A percentile compares a stretch with the other conserved stretches of the same genome.
These are phyloP conservation scores for Anagyrus pseudococci DNA, from an alignment of 2,888 invertebrate species.

Conservation along the genomic window DNA sequence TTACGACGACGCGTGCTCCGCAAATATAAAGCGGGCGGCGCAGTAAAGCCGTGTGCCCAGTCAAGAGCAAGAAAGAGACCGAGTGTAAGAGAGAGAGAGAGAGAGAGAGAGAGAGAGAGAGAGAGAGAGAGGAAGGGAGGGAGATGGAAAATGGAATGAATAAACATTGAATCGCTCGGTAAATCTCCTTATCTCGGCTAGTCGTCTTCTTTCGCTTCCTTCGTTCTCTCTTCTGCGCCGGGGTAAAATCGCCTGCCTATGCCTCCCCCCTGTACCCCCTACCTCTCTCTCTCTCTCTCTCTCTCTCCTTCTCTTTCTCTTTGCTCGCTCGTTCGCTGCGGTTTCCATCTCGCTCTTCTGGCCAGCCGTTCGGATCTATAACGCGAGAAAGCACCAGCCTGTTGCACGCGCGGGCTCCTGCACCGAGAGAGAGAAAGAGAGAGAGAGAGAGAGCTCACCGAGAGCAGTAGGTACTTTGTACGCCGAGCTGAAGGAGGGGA, in stretches of 20 bases:
- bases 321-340: no score
- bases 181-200: conserved; percentile 34
- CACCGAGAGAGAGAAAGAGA: no score
- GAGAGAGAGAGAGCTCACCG: no score
- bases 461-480: no score
- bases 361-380: no score
- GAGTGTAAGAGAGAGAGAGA: conserved; percentile 3
- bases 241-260: no score
- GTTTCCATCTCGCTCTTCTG: no score
- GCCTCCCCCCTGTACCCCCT: no score
- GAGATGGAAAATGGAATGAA: conserved; percentile 19
- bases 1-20: conserved; percentile 18
- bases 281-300: no score
- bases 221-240: conserved; percentile 21
- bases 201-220: conserved; percentile 2
- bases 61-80: neutral
- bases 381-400: neutral
- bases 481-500: no score
- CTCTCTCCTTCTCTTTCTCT: no score
- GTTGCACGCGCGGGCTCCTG: neutral
- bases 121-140: conserved; percentile 3
- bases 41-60: neutral
- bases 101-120: conserved; percentile 1
- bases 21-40: neutral
- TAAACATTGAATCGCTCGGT: conserved; percentile 40